These are phyloP conservation scores for Agelaius tricolor DNA, from an alignment of 2,113 vertebrate species.

Conservation along the genomic window DNA sequence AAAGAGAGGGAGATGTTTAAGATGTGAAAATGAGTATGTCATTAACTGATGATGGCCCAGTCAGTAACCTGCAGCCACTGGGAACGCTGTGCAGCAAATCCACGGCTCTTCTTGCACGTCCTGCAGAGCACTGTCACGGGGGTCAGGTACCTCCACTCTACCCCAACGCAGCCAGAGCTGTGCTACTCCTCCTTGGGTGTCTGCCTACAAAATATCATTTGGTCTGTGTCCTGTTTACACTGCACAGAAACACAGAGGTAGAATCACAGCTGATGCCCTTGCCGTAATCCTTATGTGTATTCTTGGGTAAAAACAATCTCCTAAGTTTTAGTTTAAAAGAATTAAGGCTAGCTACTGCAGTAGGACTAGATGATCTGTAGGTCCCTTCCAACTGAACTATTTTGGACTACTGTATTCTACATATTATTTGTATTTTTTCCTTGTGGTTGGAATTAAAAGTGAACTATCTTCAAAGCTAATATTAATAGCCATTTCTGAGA, in stretches of 20 bases:
- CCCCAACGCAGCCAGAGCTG: not conserved
- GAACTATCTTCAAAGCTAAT: not conserved
- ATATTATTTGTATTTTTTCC: not conserved
- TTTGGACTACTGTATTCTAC: not conserved
- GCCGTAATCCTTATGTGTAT: not conserved
- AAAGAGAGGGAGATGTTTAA: not conserved
- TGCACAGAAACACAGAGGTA: not conserved
- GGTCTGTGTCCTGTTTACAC: not conserved
- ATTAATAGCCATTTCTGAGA: not conserved
- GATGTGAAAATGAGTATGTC: not conserved
- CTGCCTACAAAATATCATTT: not conserved
- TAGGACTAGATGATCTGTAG: not conserved
- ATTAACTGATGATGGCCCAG: not conserved
- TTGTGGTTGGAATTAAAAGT: not conserved
- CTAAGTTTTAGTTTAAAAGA: not conserved
- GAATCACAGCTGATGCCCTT: not conserved
- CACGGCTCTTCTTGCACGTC: not conserved
- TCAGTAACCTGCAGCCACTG: not conserved
- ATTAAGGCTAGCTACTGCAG: not conserved
- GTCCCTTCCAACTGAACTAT: not conserved
- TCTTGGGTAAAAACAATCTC: not conserved
- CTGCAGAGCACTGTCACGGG: fast-evolving
- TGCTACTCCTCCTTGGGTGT: not conserved
- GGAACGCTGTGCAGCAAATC: not conserved
- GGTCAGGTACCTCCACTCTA: not conserved